Evolutionary conservation across 2,888 invertebrate genomes (phyloP), one percentile per base, ranked within the genome.

Genomic region (Horisme vitalbata): DNA sequence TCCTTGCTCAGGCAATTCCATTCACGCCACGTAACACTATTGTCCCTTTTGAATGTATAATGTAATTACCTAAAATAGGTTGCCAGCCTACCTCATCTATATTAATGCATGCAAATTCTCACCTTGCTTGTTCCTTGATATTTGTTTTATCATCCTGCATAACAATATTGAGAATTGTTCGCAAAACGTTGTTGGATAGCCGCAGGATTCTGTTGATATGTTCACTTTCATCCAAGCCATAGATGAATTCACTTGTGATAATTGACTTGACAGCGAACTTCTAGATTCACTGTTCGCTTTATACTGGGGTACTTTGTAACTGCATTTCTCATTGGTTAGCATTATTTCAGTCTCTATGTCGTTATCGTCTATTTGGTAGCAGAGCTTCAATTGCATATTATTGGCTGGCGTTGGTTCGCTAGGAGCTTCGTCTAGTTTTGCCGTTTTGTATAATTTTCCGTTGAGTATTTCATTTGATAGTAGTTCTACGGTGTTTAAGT

Each of bases 151-250:
- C 93, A 93, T 93, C 39, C 93, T 77, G 23, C 82, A 77, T 24
- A 93, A 68, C 12, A 94, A 67, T 43, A 93, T 91, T 23, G 77
- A 75, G 59, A 94, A 93, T 68, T 94, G 93, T 33, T 88, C 79
- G 61, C 90, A 88, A 28, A 82, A 83, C 0, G 93, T 89, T 0
- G 90, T 88, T 0, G 91, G 82, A 43, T 91, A 91, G 4, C 87
- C 81, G 36, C 75, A 67, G 1, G 84, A 65, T 7, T 81, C 79
- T 2, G 78, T 74, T 4, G 83, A 75, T 10, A 83, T 87, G 55
- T 91, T 91, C 56, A 92, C 80, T 57, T 91, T 92, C 81, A 91
- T 83, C 89, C 90, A 89, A 1, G 75, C 80, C 63, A 82, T 64
- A 0, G 88, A 87, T 0, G 86, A 83, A 49, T 83, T 76, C 6